Evolutionary conservation across 2,888 invertebrate genomes (phyloP).

Genomic region (Cataglyphis livida): DNA sequence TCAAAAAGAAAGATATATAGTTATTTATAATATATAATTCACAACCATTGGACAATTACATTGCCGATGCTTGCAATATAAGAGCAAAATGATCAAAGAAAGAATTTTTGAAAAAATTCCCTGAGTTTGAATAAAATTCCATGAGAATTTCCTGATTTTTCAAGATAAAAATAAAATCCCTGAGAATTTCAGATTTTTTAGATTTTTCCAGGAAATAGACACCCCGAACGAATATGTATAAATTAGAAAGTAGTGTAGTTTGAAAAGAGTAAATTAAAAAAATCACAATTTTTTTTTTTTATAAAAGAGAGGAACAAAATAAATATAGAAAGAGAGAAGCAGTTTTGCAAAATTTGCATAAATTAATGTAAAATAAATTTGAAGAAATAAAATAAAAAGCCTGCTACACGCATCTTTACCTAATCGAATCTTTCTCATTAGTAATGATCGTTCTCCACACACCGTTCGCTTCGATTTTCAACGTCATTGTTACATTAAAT

Average conservation of each 20-base stretch:
- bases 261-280: not conserved
- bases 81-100: too few relatives aligned
- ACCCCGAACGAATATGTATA: not conserved
- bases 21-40: too few relatives aligned
- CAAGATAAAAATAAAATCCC: too few relatives aligned
- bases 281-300: not conserved
- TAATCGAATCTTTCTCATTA: not conserved
- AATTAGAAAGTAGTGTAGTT: not conserved
- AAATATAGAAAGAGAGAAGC: conserved; percentile 3
- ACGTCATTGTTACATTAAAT: not conserved
- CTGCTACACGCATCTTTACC: not conserved
- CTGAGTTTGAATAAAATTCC: too few relatives aligned
- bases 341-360: not conserved
- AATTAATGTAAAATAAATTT: conserved; percentile 10
- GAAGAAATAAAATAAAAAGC: not conserved
- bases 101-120: too few relatives aligned
- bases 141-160: too few relatives aligned
- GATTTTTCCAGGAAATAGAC: too few relatives aligned
- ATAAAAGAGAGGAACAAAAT: not conserved
- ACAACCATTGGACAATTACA: too few relatives aligned
- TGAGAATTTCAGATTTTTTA: too few relatives aligned
- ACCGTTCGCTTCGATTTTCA: conserved; percentile 18
- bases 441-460: not conserved
- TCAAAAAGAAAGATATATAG: too few relatives aligned
- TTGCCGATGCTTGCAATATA: too few relatives aligned